These are phyloP conservation scores for Exaiptasia diaphana DNA, from an alignment of 64 coral and sea anemone species.

Conservation along the genomic window DNA sequence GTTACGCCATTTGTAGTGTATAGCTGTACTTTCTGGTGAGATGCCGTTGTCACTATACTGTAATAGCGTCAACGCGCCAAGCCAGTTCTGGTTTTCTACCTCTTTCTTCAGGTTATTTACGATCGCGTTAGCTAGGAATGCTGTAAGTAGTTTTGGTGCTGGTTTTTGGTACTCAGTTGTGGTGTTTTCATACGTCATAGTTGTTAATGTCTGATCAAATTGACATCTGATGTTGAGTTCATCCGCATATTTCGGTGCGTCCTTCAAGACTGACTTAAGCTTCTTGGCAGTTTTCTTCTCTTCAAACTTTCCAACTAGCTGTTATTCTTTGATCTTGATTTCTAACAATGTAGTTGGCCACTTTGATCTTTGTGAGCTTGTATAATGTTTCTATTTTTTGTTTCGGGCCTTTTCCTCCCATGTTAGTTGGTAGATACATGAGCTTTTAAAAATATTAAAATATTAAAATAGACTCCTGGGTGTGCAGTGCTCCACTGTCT, in stretches of 20 bases:
- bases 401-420: not conserved
- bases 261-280: constrained; percentile 6
- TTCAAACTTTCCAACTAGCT: constrained; percentile 13
- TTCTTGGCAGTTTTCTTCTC: constrained; percentile 3
- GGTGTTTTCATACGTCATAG: not conserved
- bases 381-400: constrained; percentile 9
- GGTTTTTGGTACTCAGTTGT: not conserved
- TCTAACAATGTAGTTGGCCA: constrained; percentile 5
- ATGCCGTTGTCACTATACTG: not conserved
- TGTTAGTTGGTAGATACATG: not conserved
- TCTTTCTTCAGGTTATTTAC: not conserved
- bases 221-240: not conserved
- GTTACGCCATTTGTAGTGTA: not conserved
- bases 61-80: not conserved
- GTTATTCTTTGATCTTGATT: not conserved
- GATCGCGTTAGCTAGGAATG: not conserved
- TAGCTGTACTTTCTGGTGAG: not conserved
- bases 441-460: too few species aligned
- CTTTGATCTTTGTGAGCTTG: constrained; percentile 31
- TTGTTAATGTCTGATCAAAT: not conserved
- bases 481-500: not conserved
- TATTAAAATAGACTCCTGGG: not conserved
- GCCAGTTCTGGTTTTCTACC: not conserved
- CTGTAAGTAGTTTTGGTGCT: not conserved
- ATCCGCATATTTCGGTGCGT: not conserved